Evolutionary conservation across 2,113 vertebrate species (phyloP), one percentile per base, ranked within the genome.

Genomic region (Channa argus): DNA sequence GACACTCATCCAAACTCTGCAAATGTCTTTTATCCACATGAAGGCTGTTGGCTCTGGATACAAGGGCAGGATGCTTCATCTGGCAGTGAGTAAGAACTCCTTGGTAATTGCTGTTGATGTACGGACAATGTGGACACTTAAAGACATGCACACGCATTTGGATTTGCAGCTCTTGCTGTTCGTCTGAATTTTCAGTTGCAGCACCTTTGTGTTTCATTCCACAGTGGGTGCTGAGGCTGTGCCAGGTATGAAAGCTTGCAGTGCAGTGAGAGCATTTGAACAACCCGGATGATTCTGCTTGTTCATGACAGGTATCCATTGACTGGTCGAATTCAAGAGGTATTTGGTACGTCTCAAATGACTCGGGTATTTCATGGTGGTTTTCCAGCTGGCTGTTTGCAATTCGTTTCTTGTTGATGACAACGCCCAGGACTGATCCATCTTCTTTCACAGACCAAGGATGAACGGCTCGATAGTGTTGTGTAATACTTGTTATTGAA

Each of bases 71-170:
- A 64, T 98, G 97, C 54, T 88, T 90, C 83, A 96, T 97, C 88
- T 96, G 96, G 90, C 95, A 96, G 84, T 98, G 97, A 14, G 95
- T 95, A 70, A 97, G 92, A 45, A 97, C 92, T 0, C 96, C 96
- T 0, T 97, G 95, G 78, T 95, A 91, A 1, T 84, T 92, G 3
- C 94, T 95, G 61, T 98, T 97, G 54, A 97, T 93, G 41, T 98
- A 98, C 0, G 94, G 93, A 63, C 97, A 98, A 38, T 96, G 92
- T 2, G 94, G 90, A 81, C 97, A 98, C 46, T 95, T 97, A 37
- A 95, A 97, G 1, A 97, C 55, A 2, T 80, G 77, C 37, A 72
- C 0, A 0, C 13, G 33, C 3, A 4, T 52, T 4, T 41, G 10
- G 8, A 3, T 24, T 43, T 51, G 12, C 4, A 91, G 90, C 77